A percentile compares a stretch with the other conserved stretches of the same genome.
Evolutionary conservation across 64 coral and sea anemone species (phyloP).

Genomic region (Pachyseris speciosa): DNA sequence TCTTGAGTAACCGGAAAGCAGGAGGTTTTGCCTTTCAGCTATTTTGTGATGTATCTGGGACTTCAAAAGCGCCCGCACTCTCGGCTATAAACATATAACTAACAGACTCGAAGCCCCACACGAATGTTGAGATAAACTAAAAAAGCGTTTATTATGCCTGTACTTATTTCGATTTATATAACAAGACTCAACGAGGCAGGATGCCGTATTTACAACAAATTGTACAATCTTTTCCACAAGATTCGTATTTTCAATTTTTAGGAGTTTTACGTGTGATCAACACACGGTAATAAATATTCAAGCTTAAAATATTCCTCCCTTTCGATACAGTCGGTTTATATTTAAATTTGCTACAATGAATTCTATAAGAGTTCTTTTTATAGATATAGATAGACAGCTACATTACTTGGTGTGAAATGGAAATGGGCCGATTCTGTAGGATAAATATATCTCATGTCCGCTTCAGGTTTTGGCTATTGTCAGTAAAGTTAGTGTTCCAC

Average conservation of each 20-base stretch:
- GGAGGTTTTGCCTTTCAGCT: constrained; percentile 20
- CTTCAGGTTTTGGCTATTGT: constrained; percentile 29
- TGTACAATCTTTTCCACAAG: constrained; percentile 10
- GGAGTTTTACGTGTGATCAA: constrained; percentile 30
- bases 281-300: constrained; percentile 48
- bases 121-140: constrained; percentile 33
- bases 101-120: constrained; percentile 13
- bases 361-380: constrained; percentile 10
- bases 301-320: constrained; percentile 47
- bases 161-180: constrained; percentile 29
- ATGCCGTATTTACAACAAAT: constrained; percentile 17
- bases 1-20: background rate
- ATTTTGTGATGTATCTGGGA: constrained; percentile 25
- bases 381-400: background rate
- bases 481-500: constrained; percentile 74
- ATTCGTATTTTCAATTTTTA: constrained; percentile 5
- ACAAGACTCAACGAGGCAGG: constrained; percentile 29
- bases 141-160: constrained; percentile 56
- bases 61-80: constrained; percentile 27
- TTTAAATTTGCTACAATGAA: constrained; percentile 50
- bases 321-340: constrained; percentile 19
- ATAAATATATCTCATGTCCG: constrained; percentile 49
- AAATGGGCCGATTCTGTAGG: constrained; percentile 2
- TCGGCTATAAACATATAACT: constrained; percentile 26
- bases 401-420: constrained; percentile 13